A percentile compares a stretch with the other conserved stretches of the same genome.
phyloP scores from a whole-genome alignment of 1,140 invertebrate genomes.

The Drosophila bipectinata region DNA sequence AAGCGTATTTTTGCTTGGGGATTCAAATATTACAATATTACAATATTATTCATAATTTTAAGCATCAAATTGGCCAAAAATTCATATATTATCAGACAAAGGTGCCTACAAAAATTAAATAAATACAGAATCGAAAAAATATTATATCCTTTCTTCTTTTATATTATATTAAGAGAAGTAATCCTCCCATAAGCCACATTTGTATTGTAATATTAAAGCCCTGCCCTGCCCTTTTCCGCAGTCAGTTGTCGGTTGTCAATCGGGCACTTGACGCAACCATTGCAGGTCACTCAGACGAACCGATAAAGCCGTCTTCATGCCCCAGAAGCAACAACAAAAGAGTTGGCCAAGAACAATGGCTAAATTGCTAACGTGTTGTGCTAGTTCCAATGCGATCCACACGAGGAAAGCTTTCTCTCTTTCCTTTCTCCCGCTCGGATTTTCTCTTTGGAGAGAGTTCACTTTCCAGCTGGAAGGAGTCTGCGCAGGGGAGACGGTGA shows the following conservation, averaged over 20 bases:
- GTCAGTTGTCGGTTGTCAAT: conserved; percentile 39
- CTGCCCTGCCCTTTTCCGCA: conserved; percentile 4
- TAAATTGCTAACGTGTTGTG: conserved; percentile 51
- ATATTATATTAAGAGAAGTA: background rate
- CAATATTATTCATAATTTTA: no score
- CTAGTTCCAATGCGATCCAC: conserved; percentile 65
- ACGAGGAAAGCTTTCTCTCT: conserved; percentile 25
- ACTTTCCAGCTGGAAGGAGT: conserved; percentile 46
- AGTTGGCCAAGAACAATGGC: conserved; percentile 32
- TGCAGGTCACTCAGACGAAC: conserved; percentile 48
- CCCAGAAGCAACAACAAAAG: conserved; percentile 31
- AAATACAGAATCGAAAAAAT: no score
- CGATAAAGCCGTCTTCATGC: conserved; percentile 18
- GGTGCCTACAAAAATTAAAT: no score
- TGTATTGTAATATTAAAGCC: conserved; percentile 14
- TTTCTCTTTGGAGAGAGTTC: conserved; percentile 13
- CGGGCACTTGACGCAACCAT: conserved; percentile 44
- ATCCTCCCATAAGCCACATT: no score
- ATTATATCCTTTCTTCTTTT: background rate
- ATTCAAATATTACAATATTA: no score
- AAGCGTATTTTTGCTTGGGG: background rate
- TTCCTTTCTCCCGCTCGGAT: conserved; percentile 1
- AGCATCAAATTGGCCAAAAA: no score
- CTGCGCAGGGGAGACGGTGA: conserved; percentile 33
- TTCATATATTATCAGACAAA: no score